phyloP scores from a whole-genome alignment of 2,888 invertebrate species.

The Dolomedes plantarius region DNA sequence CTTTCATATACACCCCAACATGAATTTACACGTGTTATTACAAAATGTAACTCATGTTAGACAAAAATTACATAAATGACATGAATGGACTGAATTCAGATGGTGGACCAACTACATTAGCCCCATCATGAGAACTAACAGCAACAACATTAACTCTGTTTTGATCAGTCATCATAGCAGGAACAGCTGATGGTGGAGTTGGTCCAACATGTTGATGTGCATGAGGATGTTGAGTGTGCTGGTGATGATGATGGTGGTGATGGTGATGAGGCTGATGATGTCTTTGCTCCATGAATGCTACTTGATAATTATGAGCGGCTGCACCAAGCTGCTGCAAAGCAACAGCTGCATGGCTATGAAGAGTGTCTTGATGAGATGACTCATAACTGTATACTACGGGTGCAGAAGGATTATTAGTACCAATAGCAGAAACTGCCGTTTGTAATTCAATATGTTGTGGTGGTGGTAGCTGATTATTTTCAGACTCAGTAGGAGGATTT shows the following conservation, averaged over 20 bases:
- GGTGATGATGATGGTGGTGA: constrained; percentile 51
- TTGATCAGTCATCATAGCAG: constrained; percentile 69
- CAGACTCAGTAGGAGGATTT: constrained; percentile 28
- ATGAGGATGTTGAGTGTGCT: constrained; percentile 50
- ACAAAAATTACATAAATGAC: constrained; percentile 60
- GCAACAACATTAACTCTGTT: constrained; percentile 64
- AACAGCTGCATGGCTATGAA: constrained; percentile 68
- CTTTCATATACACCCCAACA: no score
- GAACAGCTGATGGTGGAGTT: constrained; percentile 68
- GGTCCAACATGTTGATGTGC: constrained; percentile 67
- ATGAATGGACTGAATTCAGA: constrained; percentile 66
- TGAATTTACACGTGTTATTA: no score
- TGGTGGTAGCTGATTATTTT: constrained; percentile 47
- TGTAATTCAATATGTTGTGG: constrained; percentile 59
- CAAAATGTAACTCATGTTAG: no score
- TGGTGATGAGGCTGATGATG: constrained; percentile 62
- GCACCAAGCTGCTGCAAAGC: constrained; percentile 65
- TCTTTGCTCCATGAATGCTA: constrained; percentile 71
- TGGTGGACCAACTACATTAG: constrained; percentile 56
- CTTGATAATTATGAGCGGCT: constrained; percentile 68
- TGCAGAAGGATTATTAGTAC: constrained; percentile 46
- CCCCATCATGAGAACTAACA: constrained; percentile 64
- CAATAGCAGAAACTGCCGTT: constrained; percentile 56
- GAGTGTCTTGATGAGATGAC: constrained; percentile 60
- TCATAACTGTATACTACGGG: constrained; percentile 61